Base-by-base conservation (phyloP, 2,797 vertebrate species). In the Adelosebastes latens region DNA sequence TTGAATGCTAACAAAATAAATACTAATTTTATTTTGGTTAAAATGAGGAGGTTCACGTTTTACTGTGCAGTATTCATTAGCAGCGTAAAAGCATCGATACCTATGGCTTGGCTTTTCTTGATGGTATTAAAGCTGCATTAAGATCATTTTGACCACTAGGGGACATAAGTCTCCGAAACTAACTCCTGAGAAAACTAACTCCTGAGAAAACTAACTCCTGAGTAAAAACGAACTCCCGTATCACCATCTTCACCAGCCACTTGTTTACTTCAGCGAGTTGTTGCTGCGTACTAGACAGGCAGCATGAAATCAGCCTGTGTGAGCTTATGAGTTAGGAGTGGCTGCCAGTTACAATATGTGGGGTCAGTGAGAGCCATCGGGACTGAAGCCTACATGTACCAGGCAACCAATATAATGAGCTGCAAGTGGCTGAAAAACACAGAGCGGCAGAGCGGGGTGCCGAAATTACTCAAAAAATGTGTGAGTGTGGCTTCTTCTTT, bases 331-430 rank as follows among this genome's bases (percentile, higher is more conserved):
- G 79, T 52, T 46, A 66, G 80, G 83, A 89, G 81, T 79, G 62
- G 82, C 70, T 88, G 80, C 81, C 84, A 70, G 80, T 80, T 84
- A 61, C 72, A 87, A 86, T 81, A 83, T 83, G 80, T 82, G 75
- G 74, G 86, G 87, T 89, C 77, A 85, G 72, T 36, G 55, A 83
- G 80, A 88, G 88, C 84, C 86, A 87, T 65, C 20, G 72, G 66
- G 71, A 84, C 74, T 82, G 71, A 71, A 89, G 82, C 76, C 79
- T 67, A 82, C 79, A 78, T 83, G 73, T 72, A 73, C 70, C 83
- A 80, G 82, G 80, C 87, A 89, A 87, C 75, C 82, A 89, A 79
- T 88, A 87, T 85, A 84, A 90, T 86, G 83, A 91, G 80, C 65
- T 79, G 75, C 60, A 83, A 91, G 90, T 91, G 83, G 83, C 76